Evolutionary conservation across 1,140 invertebrate species (phyloP), one percentile per base, ranked within the genome.

Genomic region (Pectinophora gossypiella): DNA sequence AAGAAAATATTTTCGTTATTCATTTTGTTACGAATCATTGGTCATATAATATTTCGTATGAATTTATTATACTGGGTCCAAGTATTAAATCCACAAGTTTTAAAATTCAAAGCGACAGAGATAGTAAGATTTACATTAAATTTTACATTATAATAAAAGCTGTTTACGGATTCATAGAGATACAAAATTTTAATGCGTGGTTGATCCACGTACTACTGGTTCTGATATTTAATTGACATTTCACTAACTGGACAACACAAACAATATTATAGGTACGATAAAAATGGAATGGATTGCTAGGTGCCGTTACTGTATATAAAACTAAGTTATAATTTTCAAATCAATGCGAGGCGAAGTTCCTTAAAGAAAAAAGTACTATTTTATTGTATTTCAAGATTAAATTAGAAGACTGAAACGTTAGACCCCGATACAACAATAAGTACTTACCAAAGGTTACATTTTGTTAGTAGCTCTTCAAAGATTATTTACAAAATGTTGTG

Each of bases 221-320:
- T n/a, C n/a, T n/a, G n/a, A n/a, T n/a, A n/a, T n/a, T n/a, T 71
- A 72, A 72, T 72, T 72, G 69, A 72, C 66, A 55, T 52, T 51
- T 53, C 59, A 51, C 19, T 48, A 49, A 57, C 38, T 54, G 56
- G 56, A 71, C 68, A 51, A 65, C 60, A 65, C 62, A 67, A 71
- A 47, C 45, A 57, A 59, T 56, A 49, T 44, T 55, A 59, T 58
- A 40, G 36, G 36, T 40, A 40, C 36, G 36, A 53, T 60, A 59
- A 51, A 22, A 68, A 57, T 77, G 74, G 74, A 76, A 76, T 74
- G 74, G 54, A 62, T 72, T 49, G 44, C 12, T 40, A 59, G 55
- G 51, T 62, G 55, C 55, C 63, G 23, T 68, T 65, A 69, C 66
- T 74, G 66, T 68, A 62, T 58, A 54, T 38, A 6, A 3, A 18